A percentile compares a stretch with the other conserved stretches of the same genome.
Conservation (phyloP, 2,797 vertebrate genomes). For the Eidolon dupreanum region DNA sequence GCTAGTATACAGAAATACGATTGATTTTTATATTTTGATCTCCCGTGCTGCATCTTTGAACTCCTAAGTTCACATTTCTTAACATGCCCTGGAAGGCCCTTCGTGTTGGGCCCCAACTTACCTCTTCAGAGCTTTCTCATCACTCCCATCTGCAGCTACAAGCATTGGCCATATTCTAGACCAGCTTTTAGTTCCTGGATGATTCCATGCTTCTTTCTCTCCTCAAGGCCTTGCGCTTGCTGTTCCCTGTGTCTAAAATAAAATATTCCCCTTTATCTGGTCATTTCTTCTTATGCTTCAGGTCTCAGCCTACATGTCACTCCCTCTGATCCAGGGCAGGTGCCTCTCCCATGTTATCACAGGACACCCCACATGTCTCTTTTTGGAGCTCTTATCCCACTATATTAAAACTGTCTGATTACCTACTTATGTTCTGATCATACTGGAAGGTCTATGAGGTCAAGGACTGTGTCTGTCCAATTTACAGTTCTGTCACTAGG, state of each 20-base stretch:
- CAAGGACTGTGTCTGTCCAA: background rate
- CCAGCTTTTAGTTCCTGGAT: background rate
- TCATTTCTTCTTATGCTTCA: background rate
- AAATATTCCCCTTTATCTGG: background rate
- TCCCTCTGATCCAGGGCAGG: background rate
- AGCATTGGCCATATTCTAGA: background rate
- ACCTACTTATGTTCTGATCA: background rate
- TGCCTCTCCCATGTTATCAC: background rate
- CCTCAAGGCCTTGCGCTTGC: background rate
- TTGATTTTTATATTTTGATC: background rate
- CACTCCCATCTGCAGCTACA: background rate
- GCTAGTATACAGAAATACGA: background rate
- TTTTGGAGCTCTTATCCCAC: background rate
- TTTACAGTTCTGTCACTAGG: background rate
- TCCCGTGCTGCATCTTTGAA: background rate
- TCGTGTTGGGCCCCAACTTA: background rate
- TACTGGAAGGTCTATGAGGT: background rate
- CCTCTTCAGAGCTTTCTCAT: background rate
- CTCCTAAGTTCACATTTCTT: background rate
- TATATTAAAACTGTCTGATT: background rate
- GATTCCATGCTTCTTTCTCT: background rate
- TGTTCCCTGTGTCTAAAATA: background rate
- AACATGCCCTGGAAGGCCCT: background rate
- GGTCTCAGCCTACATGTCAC: background rate
- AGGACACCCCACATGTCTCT: background rate